Percentiles rank a stretch among this genome's conserved stretches.
These are phyloP conservation scores for Acronicta leporina DNA, from an alignment of 2,888 invertebrate species.

Conservation along the genomic window DNA sequence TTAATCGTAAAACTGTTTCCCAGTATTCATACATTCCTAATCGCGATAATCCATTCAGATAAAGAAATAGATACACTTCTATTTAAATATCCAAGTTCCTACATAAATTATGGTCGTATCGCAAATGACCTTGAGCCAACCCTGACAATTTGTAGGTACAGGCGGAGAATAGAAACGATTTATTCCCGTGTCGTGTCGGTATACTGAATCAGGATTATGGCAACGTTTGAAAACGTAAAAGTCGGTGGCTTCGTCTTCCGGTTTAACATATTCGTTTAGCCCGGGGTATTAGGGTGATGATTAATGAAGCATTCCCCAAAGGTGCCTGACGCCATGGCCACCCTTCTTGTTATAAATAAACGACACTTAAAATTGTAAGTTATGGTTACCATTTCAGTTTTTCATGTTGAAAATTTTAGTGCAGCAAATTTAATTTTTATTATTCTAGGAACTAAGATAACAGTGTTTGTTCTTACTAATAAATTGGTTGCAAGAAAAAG, in stretches of 20 bases:
- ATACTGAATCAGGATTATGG: slow-evolving; percentile 71
- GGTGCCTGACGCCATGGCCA: slow-evolving; percentile 64
- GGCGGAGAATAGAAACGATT: slow-evolving; percentile 50
- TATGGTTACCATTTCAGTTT: slow-evolving; percentile 41
- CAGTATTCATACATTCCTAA: slow-evolving; percentile 42
- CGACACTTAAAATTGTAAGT: slow-evolving; percentile 68
- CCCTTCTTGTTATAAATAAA: slow-evolving; percentile 79
- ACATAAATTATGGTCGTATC: slow-evolving; percentile 49
- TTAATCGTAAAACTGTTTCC: slow-evolving; percentile 35
- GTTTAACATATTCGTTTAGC: slow-evolving; percentile 83
- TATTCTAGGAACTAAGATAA: slow-evolving; percentile 6
- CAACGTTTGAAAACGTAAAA: slow-evolving; percentile 69
- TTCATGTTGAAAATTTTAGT: slow-evolving; percentile 18
- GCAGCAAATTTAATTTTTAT: slow-evolving; percentile 1
- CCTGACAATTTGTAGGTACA: slow-evolving; percentile 40
- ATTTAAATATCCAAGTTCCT: slow-evolving; percentile 52
- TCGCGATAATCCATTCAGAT: slow-evolving; percentile 48
- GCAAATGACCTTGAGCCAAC: slow-evolving; percentile 51
- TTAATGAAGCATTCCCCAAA: slow-evolving; percentile 79
- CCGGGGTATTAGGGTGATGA: slow-evolving; percentile 81
- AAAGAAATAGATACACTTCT: slow-evolving; percentile 44
- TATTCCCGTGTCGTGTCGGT: slow-evolving; percentile 54
- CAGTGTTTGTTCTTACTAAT: neutral
- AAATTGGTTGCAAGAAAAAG: neutral
- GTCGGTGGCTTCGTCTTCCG: slow-evolving; percentile 73